A percentile compares a stretch with the other conserved stretches of the same genome.
Conservation (phyloP, 2,888 invertebrate species). For the Ichneumon xanthorius region DNA sequence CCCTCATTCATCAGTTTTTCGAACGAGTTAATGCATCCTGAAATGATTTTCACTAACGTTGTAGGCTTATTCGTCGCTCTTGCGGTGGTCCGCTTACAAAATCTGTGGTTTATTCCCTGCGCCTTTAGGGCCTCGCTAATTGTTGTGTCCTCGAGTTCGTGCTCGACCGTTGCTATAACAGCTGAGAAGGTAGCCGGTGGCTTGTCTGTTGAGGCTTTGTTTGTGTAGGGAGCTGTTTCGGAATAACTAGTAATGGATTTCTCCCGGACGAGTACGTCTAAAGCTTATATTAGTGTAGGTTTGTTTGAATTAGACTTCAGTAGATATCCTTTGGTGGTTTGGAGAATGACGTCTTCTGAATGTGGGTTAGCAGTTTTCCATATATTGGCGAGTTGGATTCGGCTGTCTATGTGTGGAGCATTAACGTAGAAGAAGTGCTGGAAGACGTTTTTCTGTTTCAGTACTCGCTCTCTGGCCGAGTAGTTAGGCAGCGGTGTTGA, state of each 20-base stretch:
- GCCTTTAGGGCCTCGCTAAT: slow-evolving; percentile 9
- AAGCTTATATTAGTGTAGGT: background rate
- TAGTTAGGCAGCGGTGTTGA: background rate
- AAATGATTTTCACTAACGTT: slow-evolving; percentile 17
- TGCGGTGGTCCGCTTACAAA: slow-evolving; percentile 15
- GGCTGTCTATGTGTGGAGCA: slow-evolving; percentile 14
- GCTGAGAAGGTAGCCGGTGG: slow-evolving; percentile 7
- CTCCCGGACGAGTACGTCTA: background rate
- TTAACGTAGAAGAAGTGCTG: slow-evolving; percentile 8
- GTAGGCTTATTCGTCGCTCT: slow-evolving; percentile 49
- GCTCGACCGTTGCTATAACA: slow-evolving; percentile 10
- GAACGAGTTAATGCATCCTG: slow-evolving; percentile 36
- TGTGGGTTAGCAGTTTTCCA: slow-evolving; percentile 1
- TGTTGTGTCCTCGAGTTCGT: slow-evolving; percentile 16
- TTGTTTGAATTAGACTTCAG: slow-evolving; percentile 15
- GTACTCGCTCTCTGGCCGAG: background rate
- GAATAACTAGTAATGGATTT: background rate
- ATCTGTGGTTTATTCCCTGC: slow-evolving; percentile 19
- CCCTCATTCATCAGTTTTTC: slow-evolving; percentile 40
- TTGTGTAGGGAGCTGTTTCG: slow-evolving; percentile 13
- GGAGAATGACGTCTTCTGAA: slow-evolving; percentile 13
- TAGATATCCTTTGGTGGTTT: slow-evolving; percentile 3
- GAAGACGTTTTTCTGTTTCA: background rate
- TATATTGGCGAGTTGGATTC: background rate
- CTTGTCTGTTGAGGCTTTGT: background rate